Evolutionary conservation across 2,888 invertebrate genomes (phyloP).

Genomic region (Marasmarcha lunaedactyla): DNA sequence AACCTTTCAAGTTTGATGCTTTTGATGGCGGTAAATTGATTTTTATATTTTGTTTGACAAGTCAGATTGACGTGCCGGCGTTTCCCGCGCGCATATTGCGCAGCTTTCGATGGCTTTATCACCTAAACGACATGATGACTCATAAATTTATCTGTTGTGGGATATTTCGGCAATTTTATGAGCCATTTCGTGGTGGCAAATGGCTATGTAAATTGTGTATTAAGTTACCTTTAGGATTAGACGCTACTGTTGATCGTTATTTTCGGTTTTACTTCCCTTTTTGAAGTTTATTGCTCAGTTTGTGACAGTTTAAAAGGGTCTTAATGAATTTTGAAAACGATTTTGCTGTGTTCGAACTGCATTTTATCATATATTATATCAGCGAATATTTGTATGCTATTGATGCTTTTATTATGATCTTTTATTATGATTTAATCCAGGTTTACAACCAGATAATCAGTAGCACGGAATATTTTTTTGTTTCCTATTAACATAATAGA

Average conservation of each 20-base stretch:
- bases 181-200: slow-evolving; percentile 58
- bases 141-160: slow-evolving; percentile 61
- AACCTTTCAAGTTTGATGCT: slow-evolving; percentile 38
- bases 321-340: neutral
- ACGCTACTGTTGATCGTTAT: slow-evolving; percentile 17
- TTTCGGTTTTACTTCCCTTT: slow-evolving; percentile 7
- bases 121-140: slow-evolving; percentile 42
- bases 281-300: neutral
- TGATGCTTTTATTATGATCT: no score
- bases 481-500: no score
- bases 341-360: no score
- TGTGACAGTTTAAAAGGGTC: neutral
- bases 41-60: slow-evolving; percentile 70
- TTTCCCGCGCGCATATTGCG: slow-evolving; percentile 25
- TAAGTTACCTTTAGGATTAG: slow-evolving; percentile 29
- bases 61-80: slow-evolving; percentile 62
- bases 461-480: no score
- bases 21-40: slow-evolving; percentile 49
- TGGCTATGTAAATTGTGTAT: slow-evolving; percentile 38
- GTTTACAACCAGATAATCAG: no score
- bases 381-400: no score
- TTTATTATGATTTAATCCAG: no score
- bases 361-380: no score
- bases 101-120: slow-evolving; percentile 44
- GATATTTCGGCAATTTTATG: slow-evolving; percentile 64